Base-by-base conservation (phyloP, 2,888 invertebrate genomes). In the Eulithis testata region DNA sequence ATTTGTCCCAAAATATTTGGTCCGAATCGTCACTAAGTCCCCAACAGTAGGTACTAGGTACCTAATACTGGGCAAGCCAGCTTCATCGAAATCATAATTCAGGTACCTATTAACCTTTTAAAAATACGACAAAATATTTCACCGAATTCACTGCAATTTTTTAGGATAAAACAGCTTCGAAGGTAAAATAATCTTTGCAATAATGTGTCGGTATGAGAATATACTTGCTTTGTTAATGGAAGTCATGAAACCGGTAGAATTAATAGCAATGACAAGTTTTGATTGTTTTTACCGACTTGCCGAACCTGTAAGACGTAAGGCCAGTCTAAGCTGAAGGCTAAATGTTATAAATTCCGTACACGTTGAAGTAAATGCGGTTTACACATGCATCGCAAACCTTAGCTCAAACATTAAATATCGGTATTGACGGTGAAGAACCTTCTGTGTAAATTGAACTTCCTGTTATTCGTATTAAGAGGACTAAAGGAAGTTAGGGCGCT, bases 261-360 rank as follows among this genome's bases (percentile, higher is more conserved):
- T 53, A 45, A 61, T 55, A 49, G 61, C 12, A 50, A 55, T 21
- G 53, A 53, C 61, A 57, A 27, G 57, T 57, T 63, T 61, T 53
- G 57, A 62, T 51, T 69, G 54, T 62, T 68, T 57, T 69, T 71
- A 62, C 65, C 62, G 44, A 68, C 63, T 63, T 69, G 63, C 51
- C 60, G 67, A 51, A 57, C 54, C 52, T 68, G 40, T 40, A 57
- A 57, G 50, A 43, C 44, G 68, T 62, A 69, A 68, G 70, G 66
- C 63, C 68, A 68, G 67, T 67, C 58, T 68, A 66, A 64, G 69
- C 71, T 69, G 71, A 79, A 79, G 79, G 79, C 76, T 71, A 75
- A 63, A 6, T 47, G 75, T 66, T 70, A 70, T 61, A 60, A 72
- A 73, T 74, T 73, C 68, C 59, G 60, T 56, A 63, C 69, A 60